These are phyloP conservation scores for Nymphalis io DNA, from an alignment of 1,140 invertebrate species.

Conservation along the genomic window DNA sequence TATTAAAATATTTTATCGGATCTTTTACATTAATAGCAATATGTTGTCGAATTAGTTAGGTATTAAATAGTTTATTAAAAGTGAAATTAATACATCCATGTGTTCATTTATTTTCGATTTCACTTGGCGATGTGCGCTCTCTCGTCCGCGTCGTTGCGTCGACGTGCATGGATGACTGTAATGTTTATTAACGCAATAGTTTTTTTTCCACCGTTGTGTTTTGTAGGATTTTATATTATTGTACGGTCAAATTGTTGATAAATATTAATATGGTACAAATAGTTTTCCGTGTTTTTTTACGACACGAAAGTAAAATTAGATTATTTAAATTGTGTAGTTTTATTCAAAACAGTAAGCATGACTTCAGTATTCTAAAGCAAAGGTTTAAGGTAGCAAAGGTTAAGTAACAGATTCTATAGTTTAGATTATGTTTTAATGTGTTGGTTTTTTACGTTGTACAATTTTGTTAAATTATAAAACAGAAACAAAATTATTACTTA, in stretches of 20 bases:
- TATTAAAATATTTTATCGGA: background rate
- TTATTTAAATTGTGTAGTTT: too few relatives aligned
- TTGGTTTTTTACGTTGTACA: too few relatives aligned
- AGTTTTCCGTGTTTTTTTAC: constrained; percentile 6
- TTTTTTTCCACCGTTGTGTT: constrained; percentile 35
- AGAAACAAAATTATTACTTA: background rate
- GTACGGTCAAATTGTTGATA: constrained; percentile 10
- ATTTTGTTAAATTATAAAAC: too few relatives aligned
- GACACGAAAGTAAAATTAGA: background rate
- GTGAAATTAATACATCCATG: constrained; percentile 36
- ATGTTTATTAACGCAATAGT: constrained; percentile 50
- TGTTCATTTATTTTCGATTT: constrained; percentile 53
- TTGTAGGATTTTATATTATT: constrained; percentile 12
- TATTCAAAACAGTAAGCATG: too few relatives aligned
- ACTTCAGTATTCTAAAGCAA: too few relatives aligned
- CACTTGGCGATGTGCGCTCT: constrained; percentile 64
- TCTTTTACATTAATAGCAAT: background rate
- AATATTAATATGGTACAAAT: constrained; percentile 14
- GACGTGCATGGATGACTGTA: constrained; percentile 55
- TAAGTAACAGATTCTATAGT: too few relatives aligned
- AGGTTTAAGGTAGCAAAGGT: too few relatives aligned
- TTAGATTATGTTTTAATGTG: too few relatives aligned
- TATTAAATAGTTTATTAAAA: constrained; percentile 24
- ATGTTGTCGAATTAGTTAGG: too few relatives aligned
- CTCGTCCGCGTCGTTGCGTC: constrained; percentile 49